Conservation (phyloP, 2,797 vertebrate species). For the Gobionotothen gibberifrons region DNA sequence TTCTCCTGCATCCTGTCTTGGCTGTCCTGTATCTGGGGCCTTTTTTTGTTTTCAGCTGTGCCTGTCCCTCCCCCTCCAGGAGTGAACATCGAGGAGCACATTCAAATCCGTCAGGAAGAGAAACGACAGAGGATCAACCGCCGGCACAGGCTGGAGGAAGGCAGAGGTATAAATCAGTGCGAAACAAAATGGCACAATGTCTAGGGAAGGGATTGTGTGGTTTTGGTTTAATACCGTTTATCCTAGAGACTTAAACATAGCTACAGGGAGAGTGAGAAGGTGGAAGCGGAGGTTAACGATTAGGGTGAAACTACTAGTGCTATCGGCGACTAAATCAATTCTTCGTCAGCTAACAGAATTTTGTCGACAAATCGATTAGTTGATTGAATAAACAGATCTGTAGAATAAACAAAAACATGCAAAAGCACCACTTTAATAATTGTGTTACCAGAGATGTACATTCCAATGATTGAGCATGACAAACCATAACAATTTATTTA, state of each 20-base stretch:
- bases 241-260: slow-evolving; percentile 23
- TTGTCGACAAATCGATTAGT: no score
- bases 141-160: slow-evolving; percentile 95
- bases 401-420: no score
- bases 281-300: slow-evolving; percentile 28
- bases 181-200: slow-evolving; percentile 8
- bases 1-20: slow-evolving; percentile 68
- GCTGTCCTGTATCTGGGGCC: slow-evolving; percentile 71
- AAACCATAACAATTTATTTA: no score
- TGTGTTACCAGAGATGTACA: no score
- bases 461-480: no score
- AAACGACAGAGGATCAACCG: slow-evolving; percentile 96
- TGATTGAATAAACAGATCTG: no score
- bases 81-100: slow-evolving; percentile 99
- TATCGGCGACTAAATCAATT: no score
- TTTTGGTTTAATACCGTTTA: slow-evolving; percentile 11
- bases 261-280: slow-evolving; percentile 10
- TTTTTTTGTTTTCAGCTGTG: slow-evolving; percentile 91
- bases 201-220: slow-evolving; percentile 14
- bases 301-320: background rate
- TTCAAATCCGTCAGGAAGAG: slow-evolving; percentile 97
- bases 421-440: no score
- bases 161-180: slow-evolving; percentile 89
- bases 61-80: slow-evolving; percentile 95
- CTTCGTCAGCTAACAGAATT: no score